A percentile compares a stretch with the other conserved stretches of the same genome.
phyloP scores from a whole-genome alignment of 1,140 invertebrate species.

The Campodea augens region DNA sequence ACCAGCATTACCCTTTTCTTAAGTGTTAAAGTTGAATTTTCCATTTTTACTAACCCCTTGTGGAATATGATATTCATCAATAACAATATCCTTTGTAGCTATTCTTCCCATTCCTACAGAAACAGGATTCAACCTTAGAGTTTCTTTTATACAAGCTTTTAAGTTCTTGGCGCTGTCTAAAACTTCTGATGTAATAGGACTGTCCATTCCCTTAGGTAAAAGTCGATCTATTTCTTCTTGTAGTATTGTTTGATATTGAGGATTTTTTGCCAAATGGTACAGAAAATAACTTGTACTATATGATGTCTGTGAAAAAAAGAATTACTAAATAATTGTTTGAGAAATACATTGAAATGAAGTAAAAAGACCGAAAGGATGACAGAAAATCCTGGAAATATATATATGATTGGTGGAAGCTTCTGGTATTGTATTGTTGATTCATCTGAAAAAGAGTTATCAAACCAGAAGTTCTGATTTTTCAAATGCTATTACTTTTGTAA shows the following conservation, averaged over 20 bases:
- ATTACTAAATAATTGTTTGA: too few relatives aligned
- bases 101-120: slow-evolving; percentile 61
- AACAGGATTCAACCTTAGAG: slow-evolving; percentile 60
- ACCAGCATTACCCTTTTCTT: too few relatives aligned
- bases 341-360: too few relatives aligned
- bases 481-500: too few relatives aligned
- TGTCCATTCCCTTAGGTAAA: slow-evolving; percentile 13
- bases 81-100: slow-evolving; percentile 46
- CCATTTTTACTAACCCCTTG: slow-evolving; percentile 46
- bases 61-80: slow-evolving; percentile 68
- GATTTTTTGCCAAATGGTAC: slow-evolving; percentile 58
- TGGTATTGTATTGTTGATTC: too few relatives aligned
- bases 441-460: too few relatives aligned
- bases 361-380: too few relatives aligned
- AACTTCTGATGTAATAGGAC: slow-evolving; percentile 32
- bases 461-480: too few relatives aligned
- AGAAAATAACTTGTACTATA: slow-evolving; percentile 57
- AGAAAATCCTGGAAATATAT: too few relatives aligned
- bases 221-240: slow-evolving; percentile 30
- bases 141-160: slow-evolving; percentile 65
- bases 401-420: too few relatives aligned
- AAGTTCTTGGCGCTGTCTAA: slow-evolving; percentile 44
- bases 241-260: slow-evolving; percentile 47
- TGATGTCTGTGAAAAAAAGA: slow-evolving; percentile 47
- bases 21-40: too few relatives aligned